phyloP scores from a whole-genome alignment of 1,140 invertebrate species.

The Limonius californicus region DNA sequence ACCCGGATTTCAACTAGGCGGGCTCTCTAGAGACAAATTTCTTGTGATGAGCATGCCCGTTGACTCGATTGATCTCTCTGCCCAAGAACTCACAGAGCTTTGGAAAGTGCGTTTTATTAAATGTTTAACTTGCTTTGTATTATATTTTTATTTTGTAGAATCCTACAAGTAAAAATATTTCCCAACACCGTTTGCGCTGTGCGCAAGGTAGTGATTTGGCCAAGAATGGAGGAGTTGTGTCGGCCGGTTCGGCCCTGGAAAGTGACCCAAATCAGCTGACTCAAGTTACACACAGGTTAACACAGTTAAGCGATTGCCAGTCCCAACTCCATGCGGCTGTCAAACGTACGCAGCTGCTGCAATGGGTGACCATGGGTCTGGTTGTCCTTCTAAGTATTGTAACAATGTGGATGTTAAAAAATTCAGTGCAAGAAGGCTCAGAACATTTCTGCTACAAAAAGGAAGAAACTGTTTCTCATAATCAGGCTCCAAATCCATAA shows the following conservation, averaged over 20 bases:
- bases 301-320: constrained; percentile 32
- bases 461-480: neutral
- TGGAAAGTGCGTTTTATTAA: constrained; percentile 58
- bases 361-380: constrained; percentile 30
- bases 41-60: constrained; percentile 64
- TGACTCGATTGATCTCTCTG: constrained; percentile 47
- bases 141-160: constrained; percentile 32
- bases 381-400: constrained; percentile 29
- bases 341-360: constrained; percentile 30
- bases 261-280: constrained; percentile 22
- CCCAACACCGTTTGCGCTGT: constrained; percentile 52
- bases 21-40: constrained; percentile 63
- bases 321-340: constrained; percentile 29
- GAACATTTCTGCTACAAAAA: constrained; percentile 6
- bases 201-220: constrained; percentile 37
- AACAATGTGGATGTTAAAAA: constrained; percentile 22
- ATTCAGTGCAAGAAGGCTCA: neutral
- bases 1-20: constrained; percentile 52
- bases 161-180: constrained; percentile 41
- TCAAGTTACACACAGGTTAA: constrained; percentile 27
- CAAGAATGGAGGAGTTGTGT: constrained; percentile 33
- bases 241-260: constrained; percentile 13
- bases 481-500: neutral
- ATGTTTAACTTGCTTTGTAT: constrained; percentile 7
- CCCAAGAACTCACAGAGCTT: constrained; percentile 53